Conservation (phyloP, 2,888 invertebrate species). For the Chrysolina oricalcia region DNA sequence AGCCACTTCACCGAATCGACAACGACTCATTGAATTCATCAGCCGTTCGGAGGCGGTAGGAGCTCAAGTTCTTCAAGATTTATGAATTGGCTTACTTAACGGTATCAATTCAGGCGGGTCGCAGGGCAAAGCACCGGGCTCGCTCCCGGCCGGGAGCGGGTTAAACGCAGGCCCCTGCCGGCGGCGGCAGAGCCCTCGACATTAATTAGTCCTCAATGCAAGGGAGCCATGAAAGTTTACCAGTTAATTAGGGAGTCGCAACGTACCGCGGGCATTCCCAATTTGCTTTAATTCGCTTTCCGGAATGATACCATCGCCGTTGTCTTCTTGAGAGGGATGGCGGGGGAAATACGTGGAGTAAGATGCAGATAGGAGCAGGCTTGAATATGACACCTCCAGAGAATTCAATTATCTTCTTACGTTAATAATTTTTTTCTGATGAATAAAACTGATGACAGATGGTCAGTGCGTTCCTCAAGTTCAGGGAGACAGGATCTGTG, state of each 20-base stretch:
- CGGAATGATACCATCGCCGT: slow-evolving; percentile 9
- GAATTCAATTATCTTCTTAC: no score
- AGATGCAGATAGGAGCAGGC: no score
- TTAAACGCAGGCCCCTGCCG: slow-evolving; percentile 59
- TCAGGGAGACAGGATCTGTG: no score
- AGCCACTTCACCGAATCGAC: not conserved
- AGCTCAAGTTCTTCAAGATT: slow-evolving; percentile 64
- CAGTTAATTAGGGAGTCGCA: slow-evolving; percentile 72
- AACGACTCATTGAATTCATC: slow-evolving; percentile 59
- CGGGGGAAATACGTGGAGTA: not conserved
- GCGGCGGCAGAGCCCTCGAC: slow-evolving; percentile 60
- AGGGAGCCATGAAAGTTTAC: slow-evolving; percentile 72
- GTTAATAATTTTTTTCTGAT: no score
- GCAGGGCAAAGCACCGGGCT: slow-evolving; percentile 32
- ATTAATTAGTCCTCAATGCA: slow-evolving; percentile 72
- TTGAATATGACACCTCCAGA: no score
- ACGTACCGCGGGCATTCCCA: slow-evolving; percentile 65
- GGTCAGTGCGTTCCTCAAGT: no score
- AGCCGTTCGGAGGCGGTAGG: slow-evolving; percentile 44
- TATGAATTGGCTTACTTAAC: slow-evolving; percentile 66
- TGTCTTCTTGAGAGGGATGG: not conserved
- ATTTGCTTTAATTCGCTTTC: slow-evolving; percentile 64
- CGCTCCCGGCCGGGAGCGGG: slow-evolving; percentile 45
- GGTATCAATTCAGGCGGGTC: slow-evolving; percentile 62
- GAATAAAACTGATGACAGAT: no score